Conservation (phyloP, 2,888 invertebrate genomes). For the Exocentrus adspersus region DNA sequence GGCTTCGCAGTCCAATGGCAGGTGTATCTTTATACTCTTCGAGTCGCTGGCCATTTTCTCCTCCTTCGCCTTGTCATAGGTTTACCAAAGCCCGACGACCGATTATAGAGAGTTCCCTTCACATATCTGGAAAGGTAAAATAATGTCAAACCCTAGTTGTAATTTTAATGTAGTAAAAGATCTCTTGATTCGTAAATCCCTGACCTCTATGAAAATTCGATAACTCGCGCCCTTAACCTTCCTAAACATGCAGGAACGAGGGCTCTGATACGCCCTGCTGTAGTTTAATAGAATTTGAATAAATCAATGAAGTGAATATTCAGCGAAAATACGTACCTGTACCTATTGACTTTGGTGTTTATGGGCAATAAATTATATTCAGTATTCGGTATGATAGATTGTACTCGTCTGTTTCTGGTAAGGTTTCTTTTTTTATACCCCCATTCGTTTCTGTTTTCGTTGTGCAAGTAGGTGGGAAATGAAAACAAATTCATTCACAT, state of each 20-base stretch:
- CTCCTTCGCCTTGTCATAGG: slow-evolving; percentile 37
- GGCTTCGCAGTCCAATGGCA: slow-evolving; percentile 60
- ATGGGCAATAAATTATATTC: neutral
- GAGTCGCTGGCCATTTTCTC: slow-evolving; percentile 48
- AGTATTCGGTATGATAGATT: no score
- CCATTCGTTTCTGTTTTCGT: no score
- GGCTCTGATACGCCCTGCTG: neutral
- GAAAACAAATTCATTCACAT: no score
- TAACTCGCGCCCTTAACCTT: neutral
- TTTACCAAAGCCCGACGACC: slow-evolving; percentile 12
- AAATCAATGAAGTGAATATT: neutral
- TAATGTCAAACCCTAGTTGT: no score
- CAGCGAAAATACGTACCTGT: neutral
- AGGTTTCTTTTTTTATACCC: no score
- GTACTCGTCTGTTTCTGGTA: no score
- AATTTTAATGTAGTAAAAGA: no score
- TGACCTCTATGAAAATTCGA: no score
- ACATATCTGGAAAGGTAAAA: slow-evolving; percentile 24
- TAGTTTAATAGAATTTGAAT: neutral
- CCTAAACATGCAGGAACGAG: neutral
- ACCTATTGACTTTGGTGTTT: neutral
- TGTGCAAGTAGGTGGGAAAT: no score
- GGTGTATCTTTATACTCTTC: slow-evolving; percentile 67
- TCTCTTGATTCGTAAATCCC: no score
- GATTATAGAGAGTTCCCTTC: neutral